Evolutionary conservation across 2,888 invertebrate species (phyloP).

Genomic region (Tortrix viridana): DNA sequence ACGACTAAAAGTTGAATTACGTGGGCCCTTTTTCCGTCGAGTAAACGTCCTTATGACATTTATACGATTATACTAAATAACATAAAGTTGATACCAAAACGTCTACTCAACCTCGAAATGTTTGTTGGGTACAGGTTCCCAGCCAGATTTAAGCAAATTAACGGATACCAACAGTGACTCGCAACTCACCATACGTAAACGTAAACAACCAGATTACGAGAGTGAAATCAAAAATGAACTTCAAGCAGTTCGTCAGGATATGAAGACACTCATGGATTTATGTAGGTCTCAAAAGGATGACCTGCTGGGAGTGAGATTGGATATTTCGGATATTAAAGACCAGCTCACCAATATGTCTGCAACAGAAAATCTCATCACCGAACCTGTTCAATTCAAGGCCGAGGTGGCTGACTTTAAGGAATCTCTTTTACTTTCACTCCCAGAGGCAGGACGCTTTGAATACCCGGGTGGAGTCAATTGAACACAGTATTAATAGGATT

Average conservation of each 20-base stretch:
- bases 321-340: slow-evolving; percentile 4
- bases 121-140: slow-evolving; percentile 1
- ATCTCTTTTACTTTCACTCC: slow-evolving; percentile 11
- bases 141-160: slow-evolving; percentile 10
- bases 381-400: slow-evolving; percentile 1
- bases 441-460: neutral
- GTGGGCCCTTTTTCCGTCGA: too few relatives aligned
- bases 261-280: neutral
- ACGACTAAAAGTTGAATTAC: too few relatives aligned
- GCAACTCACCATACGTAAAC: neutral
- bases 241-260: neutral
- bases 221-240: neutral
- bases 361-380: neutral
- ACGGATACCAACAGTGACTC: neutral
- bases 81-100: too few relatives aligned
- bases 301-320: neutral
- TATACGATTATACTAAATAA: too few relatives aligned
- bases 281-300: slow-evolving; percentile 3
- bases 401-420: neutral
- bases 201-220: slow-evolving; percentile 1
- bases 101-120: too few relatives aligned
- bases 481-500: neutral
- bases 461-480: neutral
- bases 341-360: neutral
- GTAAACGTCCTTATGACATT: too few relatives aligned